Conservation (phyloP, 2,113 vertebrate species). For the Caranx melampygus region DNA sequence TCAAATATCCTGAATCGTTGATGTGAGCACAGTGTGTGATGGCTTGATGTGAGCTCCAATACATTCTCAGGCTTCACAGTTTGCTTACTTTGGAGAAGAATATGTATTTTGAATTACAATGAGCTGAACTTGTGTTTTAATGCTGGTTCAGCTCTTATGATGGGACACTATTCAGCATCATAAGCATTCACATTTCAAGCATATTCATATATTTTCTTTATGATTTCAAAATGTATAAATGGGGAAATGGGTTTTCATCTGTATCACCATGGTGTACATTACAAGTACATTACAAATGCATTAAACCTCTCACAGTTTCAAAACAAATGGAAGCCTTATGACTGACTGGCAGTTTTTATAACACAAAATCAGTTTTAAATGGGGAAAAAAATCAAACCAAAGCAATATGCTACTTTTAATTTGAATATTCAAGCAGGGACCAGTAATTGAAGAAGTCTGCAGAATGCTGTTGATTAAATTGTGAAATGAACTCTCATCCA, state of each 20-base stretch:
- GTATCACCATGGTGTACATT: background rate
- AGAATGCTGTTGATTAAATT: slow-evolving; percentile 3
- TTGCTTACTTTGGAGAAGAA: slow-evolving; percentile 25
- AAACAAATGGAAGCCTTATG: slow-evolving; percentile 12
- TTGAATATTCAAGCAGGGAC: slow-evolving; percentile 9
- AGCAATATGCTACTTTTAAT: background rate
- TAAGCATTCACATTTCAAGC: background rate
- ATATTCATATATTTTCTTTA: slow-evolving; percentile 4
- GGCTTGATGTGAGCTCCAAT: slow-evolving; percentile 24
- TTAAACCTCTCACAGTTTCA: background rate
- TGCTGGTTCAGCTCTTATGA: slow-evolving; percentile 12
- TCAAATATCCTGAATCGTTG: slow-evolving; percentile 17
- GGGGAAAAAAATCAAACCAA: background rate
- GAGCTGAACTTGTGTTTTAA: background rate
- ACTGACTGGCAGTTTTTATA: background rate
- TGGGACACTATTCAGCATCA: background rate
- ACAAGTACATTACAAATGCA: slow-evolving; percentile 20
- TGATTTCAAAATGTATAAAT: background rate
- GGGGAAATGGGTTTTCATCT: background rate
- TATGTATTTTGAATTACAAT: slow-evolving; percentile 8
- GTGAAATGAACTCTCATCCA: slow-evolving; percentile 8
- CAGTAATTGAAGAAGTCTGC: slow-evolving; percentile 14
- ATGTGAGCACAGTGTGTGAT: slow-evolving; percentile 21
- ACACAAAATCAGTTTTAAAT: background rate
- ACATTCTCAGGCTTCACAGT: background rate